These are phyloP conservation scores for Plemyria rubiginata DNA, from an alignment of 2,888 invertebrate species.

Conservation along the genomic window DNA sequence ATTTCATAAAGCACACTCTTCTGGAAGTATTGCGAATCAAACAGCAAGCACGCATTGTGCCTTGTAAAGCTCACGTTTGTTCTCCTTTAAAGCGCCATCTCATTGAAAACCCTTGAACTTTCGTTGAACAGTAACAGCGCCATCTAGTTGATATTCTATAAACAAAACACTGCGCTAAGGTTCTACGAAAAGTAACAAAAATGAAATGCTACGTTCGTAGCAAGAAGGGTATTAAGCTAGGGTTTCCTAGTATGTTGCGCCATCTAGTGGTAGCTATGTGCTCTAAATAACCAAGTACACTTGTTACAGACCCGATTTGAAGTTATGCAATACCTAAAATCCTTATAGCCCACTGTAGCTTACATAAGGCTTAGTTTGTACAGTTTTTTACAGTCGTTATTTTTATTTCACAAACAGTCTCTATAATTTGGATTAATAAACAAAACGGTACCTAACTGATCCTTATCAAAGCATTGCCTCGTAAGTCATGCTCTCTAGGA, in stretches of 20 bases:
- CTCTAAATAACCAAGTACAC: background rate
- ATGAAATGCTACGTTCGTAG: background rate
- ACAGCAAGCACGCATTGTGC: background rate
- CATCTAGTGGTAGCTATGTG: background rate
- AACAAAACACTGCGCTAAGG: background rate
- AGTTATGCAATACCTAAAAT: constrained; percentile 4
- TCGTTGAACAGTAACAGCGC: constrained; percentile 4
- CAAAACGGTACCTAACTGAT: too few species aligned
- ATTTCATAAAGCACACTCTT: background rate
- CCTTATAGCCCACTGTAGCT: background rate
- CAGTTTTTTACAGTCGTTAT: background rate
- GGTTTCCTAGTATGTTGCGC: background rate
- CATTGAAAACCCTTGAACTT: background rate
- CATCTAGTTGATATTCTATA: constrained; percentile 4
- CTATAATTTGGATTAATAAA: too few species aligned
- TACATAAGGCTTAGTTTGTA: background rate
- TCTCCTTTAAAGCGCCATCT: background rate
- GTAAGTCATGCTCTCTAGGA: too few species aligned
- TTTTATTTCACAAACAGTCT: too few species aligned
- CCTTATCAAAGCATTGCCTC: too few species aligned
- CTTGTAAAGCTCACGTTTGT: background rate
- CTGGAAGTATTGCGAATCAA: background rate
- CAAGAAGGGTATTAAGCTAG: background rate
- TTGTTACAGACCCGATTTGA: constrained; percentile 12
- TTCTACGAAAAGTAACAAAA: background rate